phyloP scores from a whole-genome alignment of 2,797 vertebrate species.

The Ceyx erithaca region DNA sequence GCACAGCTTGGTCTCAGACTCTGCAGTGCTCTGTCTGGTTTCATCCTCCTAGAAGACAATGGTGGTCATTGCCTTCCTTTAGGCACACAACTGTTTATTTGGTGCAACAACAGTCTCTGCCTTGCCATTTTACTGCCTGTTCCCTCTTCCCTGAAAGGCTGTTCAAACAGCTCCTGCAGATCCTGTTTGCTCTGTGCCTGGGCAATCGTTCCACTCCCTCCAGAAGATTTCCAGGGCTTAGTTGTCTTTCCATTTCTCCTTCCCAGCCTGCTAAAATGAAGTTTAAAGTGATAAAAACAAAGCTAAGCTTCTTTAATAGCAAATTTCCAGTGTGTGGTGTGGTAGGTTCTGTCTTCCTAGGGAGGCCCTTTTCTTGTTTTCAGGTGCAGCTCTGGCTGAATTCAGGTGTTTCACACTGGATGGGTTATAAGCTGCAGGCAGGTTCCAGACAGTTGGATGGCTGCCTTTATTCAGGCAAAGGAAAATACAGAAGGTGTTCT shows the following conservation, averaged over 20 bases:
- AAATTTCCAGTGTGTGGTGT: neutral
- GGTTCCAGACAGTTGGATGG: neutral
- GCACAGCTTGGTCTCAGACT: neutral
- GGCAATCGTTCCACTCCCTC: neutral
- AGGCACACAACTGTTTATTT: neutral
- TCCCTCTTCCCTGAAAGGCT: neutral
- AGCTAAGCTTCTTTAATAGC: neutral
- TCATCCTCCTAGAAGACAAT: neutral
- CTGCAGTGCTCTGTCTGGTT: neutral
- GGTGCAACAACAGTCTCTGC: fast-evolving
- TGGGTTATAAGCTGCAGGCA: neutral
- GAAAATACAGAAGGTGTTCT: neutral
- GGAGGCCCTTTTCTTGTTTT: neutral
- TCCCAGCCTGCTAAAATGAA: neutral
- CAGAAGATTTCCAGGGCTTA: neutral
- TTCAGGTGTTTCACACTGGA: neutral
- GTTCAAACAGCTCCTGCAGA: neutral
- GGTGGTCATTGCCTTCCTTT: neutral
- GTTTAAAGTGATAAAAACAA: neutral
- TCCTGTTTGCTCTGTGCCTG: neutral
- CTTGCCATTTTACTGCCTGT: neutral
- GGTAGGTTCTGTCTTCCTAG: neutral
- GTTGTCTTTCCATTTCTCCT: neutral
- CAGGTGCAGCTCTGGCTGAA: neutral
- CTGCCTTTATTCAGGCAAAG: neutral